phyloP scores from a whole-genome alignment of 2,113 vertebrate species.

The Alethe castanea region DNA sequence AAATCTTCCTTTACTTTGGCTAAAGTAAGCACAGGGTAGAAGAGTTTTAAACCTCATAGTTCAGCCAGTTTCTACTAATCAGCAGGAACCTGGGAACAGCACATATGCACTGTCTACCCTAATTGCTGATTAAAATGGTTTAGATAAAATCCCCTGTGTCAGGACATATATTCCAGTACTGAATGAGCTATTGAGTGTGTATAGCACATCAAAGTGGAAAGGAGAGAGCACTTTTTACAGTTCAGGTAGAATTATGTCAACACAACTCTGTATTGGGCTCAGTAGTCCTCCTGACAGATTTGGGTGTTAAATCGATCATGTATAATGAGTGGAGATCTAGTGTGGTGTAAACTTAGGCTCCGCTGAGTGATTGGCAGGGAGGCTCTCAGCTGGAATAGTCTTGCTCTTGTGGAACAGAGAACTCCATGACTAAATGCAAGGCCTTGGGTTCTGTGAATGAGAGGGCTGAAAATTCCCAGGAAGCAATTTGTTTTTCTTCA shows the following conservation, averaged over 20 bases:
- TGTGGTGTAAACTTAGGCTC: background rate
- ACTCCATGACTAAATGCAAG: background rate
- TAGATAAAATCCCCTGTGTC: background rate
- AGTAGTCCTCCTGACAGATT: background rate
- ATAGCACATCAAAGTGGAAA: background rate
- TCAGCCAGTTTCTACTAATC: background rate
- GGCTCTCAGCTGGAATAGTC: background rate
- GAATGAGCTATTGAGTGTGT: background rate
- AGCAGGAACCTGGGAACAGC: background rate
- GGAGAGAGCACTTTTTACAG: background rate
- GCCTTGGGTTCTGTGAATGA: constrained; percentile 1
- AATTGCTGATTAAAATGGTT: background rate
- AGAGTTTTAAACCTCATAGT: accelerated
- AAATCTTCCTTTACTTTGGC: background rate
- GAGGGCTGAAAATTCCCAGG: background rate
- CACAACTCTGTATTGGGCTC: background rate
- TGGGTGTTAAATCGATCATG: background rate
- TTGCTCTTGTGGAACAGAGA: background rate
- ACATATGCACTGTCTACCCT: background rate
- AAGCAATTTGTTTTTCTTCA: constrained; percentile 35
- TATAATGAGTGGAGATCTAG: background rate
- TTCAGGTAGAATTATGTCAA: background rate
- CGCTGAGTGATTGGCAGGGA: background rate
- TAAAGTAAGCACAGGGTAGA: background rate
- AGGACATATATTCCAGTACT: background rate